These are phyloP conservation scores for Phyllostomus hastatus DNA, from an alignment of 2,113 vertebrate species.

Conservation along the genomic window DNA sequence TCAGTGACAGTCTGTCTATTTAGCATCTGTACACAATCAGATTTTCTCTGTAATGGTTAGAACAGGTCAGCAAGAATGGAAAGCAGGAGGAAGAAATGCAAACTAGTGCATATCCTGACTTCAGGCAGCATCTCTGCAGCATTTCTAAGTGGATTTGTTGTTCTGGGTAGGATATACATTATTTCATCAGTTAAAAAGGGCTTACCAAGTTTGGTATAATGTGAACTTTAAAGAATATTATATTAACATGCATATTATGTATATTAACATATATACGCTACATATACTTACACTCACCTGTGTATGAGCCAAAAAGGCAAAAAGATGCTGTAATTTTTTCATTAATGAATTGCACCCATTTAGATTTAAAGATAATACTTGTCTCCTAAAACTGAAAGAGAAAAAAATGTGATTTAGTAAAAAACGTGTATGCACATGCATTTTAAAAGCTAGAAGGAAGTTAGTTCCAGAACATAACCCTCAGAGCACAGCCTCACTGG, in stretches of 20 bases:
- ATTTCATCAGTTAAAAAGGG: slow-evolving; percentile 9
- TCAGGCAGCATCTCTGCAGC: not conserved
- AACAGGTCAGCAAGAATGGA: not conserved
- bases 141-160: not conserved
- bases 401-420: not conserved
- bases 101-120: not conserved
- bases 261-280: slow-evolving; percentile 24
- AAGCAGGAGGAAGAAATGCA: not conserved
- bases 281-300: slow-evolving; percentile 84
- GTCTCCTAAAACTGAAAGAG: slow-evolving; percentile 92
- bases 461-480: not conserved
- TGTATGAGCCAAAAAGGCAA: slow-evolving; percentile 97
- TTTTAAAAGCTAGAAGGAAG: slow-evolving; percentile 33
- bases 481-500: not conserved
- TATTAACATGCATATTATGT: not conserved
- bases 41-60: not conserved
- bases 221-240: not conserved
- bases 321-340: slow-evolving; percentile 97
- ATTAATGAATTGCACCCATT: slow-evolving; percentile 92
- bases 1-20: not conserved
- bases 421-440: not conserved
- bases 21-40: not conserved
- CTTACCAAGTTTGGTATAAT: not conserved
- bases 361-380: slow-evolving; percentile 92
- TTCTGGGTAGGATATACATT: not conserved